Evolutionary conservation across 2,797 vertebrate genomes (phyloP).

Genomic region (Enteromius treurensis): DNA sequence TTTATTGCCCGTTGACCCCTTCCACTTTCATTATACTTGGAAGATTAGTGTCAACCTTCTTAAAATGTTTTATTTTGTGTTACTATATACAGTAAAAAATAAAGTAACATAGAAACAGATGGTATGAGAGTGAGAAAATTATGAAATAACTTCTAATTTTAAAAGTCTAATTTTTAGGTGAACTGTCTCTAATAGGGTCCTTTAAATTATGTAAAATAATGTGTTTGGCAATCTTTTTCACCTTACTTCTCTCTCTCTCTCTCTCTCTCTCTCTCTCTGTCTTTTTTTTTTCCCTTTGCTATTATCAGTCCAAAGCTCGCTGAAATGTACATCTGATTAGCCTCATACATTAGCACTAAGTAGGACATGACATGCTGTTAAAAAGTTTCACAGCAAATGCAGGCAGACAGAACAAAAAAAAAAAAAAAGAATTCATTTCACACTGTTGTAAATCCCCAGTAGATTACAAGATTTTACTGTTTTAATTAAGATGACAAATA

Average conservation of each 20-base stretch:
- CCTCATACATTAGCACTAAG: slow-evolving; percentile 51
- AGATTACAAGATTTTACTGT: slow-evolving; percentile 71
- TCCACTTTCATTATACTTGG: background rate
- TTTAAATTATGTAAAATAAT: background rate
- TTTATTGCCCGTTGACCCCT: background rate
- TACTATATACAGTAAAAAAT: background rate
- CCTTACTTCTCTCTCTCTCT: background rate
- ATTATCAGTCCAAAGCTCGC: slow-evolving; percentile 25
- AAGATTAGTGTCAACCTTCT: background rate
- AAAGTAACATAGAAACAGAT: background rate
- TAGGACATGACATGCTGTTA: slow-evolving; percentile 38
- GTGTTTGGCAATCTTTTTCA: background rate
- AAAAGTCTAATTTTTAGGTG: background rate
- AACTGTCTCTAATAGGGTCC: background rate
- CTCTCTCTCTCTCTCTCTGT: too few relatives aligned
- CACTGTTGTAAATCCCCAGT: slow-evolving; percentile 67
- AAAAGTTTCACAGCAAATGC: slow-evolving; percentile 41
- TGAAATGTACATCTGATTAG: slow-evolving; percentile 52
- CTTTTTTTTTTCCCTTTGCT: background rate
- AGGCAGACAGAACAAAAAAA: background rate
- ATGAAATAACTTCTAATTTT: background rate
- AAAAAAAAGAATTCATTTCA: slow-evolving; percentile 70
- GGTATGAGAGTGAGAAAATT: background rate
- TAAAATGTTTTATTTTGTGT: background rate
- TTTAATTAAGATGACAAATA: slow-evolving; percentile 80